phyloP scores from a whole-genome alignment of 2,113 vertebrate species.

The Leucoraja erinaceus region DNA sequence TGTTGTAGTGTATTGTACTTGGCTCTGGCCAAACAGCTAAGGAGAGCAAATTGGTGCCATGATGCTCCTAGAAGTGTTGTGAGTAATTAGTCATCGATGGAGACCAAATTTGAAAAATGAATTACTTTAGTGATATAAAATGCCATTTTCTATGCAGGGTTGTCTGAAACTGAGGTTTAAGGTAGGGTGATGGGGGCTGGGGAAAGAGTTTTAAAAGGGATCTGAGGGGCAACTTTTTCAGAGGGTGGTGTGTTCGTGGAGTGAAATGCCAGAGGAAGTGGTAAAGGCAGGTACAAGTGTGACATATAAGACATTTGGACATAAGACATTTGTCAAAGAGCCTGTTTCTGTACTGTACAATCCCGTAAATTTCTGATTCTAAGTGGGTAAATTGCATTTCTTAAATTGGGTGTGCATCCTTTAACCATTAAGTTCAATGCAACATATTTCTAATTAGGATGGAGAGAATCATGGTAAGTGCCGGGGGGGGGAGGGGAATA shows the following conservation, averaged over 20 bases:
- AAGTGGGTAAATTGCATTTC: not conserved
- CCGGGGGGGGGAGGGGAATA: no score
- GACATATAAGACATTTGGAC: no score
- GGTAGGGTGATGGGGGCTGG: no score
- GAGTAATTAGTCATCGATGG: not conserved
- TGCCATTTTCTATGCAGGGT: not conserved
- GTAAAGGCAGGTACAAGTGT: no score
- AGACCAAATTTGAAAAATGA: not conserved
- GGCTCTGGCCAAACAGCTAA: not conserved
- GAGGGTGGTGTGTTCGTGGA: no score
- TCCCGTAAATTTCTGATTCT: not conserved
- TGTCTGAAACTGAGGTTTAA: no score
- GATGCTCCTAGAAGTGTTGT: not conserved
- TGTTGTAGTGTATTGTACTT: not conserved
- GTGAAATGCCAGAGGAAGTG: no score
- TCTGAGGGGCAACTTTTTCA: no score
- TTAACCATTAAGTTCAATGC: not conserved
- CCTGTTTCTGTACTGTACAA: no score
- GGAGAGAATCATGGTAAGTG: not conserved
- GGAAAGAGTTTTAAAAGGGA: no score
- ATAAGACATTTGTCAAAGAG: no score
- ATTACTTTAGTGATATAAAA: not conserved
- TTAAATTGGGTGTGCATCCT: not conserved
- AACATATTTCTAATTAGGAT: not conserved
- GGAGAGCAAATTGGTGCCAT: not conserved